Base-by-base conservation (phyloP, 2,113 vertebrate genomes). In the Sprattus sprattus region DNA sequence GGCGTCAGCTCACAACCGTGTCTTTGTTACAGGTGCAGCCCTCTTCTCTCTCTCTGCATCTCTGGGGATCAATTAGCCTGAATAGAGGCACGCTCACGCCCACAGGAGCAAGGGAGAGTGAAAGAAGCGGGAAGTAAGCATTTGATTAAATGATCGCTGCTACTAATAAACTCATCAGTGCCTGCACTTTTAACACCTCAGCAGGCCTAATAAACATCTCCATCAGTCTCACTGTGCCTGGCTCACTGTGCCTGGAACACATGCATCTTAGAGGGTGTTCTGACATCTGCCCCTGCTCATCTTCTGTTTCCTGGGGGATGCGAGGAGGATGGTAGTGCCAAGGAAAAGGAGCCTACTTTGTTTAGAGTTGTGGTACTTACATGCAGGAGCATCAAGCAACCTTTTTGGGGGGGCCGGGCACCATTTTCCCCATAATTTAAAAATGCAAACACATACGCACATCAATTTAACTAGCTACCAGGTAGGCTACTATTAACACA, bases 161-260 rank as follows among this genome's bases (percentile, higher is more conserved):
- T 85, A 81, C 85, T 87, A 89, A 84, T 89, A 86, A 89, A 86
- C 85, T 87, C 84, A 88, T 83, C 84, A 88, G 88, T 85, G 83
- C 45, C 50, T 54, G 84, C 67, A 81, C 86, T 87, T 86, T 87
- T 87, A 87, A 83, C 57, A 80, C 86, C 71, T 82, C 39, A 22
- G 78, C 80, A 83, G 83, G 60, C 84, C 86, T 89, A 87, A 90
- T 89, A 83, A 86, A 89, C 83, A 89, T 82, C 87, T 86, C 81
- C 85, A 89, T 85, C 88, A 88, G 87, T 86, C 54, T 86, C 39
- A 22, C 28, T 45, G 60, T 13, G 85, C 85, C 88, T 13, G 71
- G 71, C 71, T 39, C 28, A 78, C 71, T 5, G 71, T 16, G 11
- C 67, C 28, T 32, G 28, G 67, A 9, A 75, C 28, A 15, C 32